Conservation (phyloP, 2,113 vertebrate genomes). For the Lophochroa leadbeateri region DNA sequence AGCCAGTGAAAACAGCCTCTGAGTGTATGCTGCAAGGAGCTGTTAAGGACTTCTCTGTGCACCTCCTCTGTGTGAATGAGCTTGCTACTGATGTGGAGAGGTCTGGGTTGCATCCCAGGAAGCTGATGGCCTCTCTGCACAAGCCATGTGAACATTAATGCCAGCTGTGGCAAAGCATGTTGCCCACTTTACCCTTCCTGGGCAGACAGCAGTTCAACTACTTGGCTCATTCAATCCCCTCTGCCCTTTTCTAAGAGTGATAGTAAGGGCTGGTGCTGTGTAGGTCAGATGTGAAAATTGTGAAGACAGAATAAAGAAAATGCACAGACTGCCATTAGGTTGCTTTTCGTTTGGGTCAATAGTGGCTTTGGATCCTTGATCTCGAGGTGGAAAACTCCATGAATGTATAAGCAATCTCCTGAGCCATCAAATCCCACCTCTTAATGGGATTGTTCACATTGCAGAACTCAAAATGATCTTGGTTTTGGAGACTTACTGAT, state of each 20-base stretch:
- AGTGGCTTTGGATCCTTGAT: background rate
- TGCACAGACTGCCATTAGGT: background rate
- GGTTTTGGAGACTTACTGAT: background rate
- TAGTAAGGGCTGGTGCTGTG: background rate
- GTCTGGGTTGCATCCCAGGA: background rate
- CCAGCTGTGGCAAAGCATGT: fast-evolving
- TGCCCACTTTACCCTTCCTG: background rate
- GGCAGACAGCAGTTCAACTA: background rate
- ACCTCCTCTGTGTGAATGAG: background rate
- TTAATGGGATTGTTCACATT: background rate
- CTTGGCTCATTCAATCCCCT: background rate
- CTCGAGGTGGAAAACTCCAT: background rate
- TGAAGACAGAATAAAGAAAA: background rate
- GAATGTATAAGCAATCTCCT: background rate
- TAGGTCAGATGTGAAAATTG: background rate
- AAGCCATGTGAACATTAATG: background rate
- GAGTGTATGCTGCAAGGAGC: background rate
- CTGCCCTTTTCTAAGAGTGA: background rate
- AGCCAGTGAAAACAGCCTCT: background rate
- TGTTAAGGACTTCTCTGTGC: background rate
- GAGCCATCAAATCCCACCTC: background rate
- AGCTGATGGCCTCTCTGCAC: background rate
- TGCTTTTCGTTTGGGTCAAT: background rate
- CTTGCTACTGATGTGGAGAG: background rate
- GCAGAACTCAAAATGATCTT: background rate